phyloP scores from a whole-genome alignment of 2,113 vertebrate species.

The Dunckerocampus dactyliophorus region DNA sequence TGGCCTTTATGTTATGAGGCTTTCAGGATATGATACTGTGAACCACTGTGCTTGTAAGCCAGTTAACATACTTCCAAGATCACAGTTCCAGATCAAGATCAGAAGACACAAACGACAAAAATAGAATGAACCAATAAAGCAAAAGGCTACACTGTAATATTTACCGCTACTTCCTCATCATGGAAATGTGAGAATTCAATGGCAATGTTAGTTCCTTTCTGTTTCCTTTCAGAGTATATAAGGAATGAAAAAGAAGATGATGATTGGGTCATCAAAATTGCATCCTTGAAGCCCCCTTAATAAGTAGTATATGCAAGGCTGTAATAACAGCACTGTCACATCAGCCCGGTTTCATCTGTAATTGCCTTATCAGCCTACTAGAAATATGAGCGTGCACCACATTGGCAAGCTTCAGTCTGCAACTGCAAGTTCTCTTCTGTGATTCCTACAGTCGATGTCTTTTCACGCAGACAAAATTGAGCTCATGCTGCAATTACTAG shows the following conservation, averaged over 20 bases:
- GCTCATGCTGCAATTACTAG: background rate
- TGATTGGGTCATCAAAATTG: background rate
- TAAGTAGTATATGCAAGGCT: background rate
- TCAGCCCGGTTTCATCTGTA: background rate
- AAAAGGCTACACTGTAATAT: too few relatives aligned
- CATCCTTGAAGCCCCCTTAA: background rate
- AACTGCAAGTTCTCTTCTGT: background rate
- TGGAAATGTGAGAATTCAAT: too few relatives aligned
- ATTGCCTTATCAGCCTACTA: background rate
- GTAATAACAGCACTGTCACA: background rate
- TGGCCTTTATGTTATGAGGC: background rate
- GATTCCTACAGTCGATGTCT: background rate
- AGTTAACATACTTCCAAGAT: too few relatives aligned
- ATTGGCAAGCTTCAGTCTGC: background rate
- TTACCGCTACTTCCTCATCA: too few relatives aligned
- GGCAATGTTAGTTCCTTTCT: background rate
- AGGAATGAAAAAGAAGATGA: background rate
- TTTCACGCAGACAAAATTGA: constrained; percentile 1
- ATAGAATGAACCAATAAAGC: too few relatives aligned
- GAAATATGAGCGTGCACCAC: background rate
- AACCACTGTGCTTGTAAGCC: background rate
- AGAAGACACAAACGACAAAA: too few relatives aligned
- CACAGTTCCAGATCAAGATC: too few relatives aligned
- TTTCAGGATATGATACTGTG: background rate
- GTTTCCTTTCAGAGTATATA: background rate